These are phyloP conservation scores for Proterorhinus semilunaris DNA, from an alignment of 2,113 vertebrate species.

Conservation along the genomic window DNA sequence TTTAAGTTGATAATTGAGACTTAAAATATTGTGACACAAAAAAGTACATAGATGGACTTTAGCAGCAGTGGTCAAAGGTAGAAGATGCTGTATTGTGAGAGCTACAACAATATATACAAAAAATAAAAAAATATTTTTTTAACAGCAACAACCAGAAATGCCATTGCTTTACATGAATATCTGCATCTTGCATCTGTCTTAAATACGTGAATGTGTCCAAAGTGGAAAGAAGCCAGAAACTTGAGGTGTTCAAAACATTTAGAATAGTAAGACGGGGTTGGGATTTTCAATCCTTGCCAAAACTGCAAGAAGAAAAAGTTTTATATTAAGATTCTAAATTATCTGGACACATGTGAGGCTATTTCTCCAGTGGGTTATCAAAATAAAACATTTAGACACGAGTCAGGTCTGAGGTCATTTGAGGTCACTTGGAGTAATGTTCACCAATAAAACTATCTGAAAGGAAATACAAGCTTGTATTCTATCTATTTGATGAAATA, in stretches of 20 bases:
- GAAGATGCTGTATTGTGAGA: conserved; percentile 26
- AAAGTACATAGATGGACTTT: conserved; percentile 25
- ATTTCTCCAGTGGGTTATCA: background rate
- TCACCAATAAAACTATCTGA: too few relatives aligned
- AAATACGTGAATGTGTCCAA: conserved; percentile 1
- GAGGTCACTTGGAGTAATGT: too few relatives aligned
- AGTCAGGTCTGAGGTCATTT: too few relatives aligned
- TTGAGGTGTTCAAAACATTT: background rate
- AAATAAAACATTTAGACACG: background rate
- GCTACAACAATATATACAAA: conserved; percentile 45
- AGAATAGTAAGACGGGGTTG: background rate
- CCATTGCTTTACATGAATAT: conserved; percentile 46
- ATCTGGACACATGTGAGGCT: too few relatives aligned
- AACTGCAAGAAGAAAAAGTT: too few relatives aligned
- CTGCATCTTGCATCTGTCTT: conserved; percentile 28
- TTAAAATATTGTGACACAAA: background rate
- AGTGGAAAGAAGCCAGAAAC: background rate
- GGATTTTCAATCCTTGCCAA: too few relatives aligned
- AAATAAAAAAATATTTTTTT: conserved; percentile 47
- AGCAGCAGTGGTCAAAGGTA: conserved; percentile 40
- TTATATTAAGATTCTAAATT: too few relatives aligned
- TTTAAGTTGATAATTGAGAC: background rate
- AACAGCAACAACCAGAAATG: conserved; percentile 51
- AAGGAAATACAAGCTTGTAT: too few relatives aligned
- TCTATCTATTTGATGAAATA: too few relatives aligned